Base-by-base conservation (phyloP, 2,113 vertebrate species). In the Aythya baeri region DNA sequence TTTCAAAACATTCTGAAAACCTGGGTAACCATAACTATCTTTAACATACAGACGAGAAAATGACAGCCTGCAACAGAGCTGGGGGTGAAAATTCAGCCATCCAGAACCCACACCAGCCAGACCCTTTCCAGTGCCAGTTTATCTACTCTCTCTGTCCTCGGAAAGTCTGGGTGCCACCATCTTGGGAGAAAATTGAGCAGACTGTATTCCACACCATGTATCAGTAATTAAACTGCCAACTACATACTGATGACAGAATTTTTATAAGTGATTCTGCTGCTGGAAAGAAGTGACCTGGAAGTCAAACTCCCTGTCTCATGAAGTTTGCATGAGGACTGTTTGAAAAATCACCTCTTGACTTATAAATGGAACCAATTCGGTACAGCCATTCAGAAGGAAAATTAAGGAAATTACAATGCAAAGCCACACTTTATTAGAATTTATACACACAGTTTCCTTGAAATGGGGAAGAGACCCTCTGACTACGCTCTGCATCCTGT, bases 201-300 rank as follows among this genome's bases (percentile, higher is more conserved):
- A 41, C 26, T 44, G 13, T 15, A 85, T 90, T 88, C 79, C 86
- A 43, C 32, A 76, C 23, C 61, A 83, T 1, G 7, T 38, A 81
- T 49, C 78, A 88, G 65, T 54, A 90, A 83, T 89, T 91, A 71
- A 84, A 86, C 21, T 67, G 50, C 55, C 82, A 93, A 58, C 58
- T 86, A 61, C 73, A 58, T 27, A 75, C 52, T 4, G 3, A 86
- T 44, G 34, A 65, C 26, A 63, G 61, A 72, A 65, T 81, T 86
- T 88, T 91, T 86, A 70, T 89, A 72, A 84, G 29, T 6, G 12
- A 92, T 84, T 91, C 66, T 84, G 15, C 26, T 83, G 49, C 66
- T 90, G 70, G 21, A 73, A 93, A 88, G 62, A 86, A 93, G 57
- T 67, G 58, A 94, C 44, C 77, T 93, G n/a, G 54, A 88, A 91